Evolutionary conservation across 2,113 vertebrate genomes (phyloP), one percentile per base, ranked within the genome.

Genomic region (Emydura subglobosa): DNA sequence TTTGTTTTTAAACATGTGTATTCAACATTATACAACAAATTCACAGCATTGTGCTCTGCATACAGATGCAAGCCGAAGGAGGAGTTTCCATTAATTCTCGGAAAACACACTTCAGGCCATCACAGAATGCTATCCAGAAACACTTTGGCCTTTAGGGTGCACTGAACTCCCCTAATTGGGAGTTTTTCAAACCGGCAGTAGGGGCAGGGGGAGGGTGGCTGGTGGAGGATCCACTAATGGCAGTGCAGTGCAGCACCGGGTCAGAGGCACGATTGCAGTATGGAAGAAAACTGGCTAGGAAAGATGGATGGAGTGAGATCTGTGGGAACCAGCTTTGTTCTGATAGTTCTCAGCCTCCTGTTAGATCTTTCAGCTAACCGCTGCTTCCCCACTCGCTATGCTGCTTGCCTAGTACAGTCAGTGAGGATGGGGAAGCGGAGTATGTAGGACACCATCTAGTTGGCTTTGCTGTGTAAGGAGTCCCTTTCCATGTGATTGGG

Each of bases 1-100:
- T 96, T 97, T 95, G 95, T 96, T 97, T 92, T 91, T 88, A 93
- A 89, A 89, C 83, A 92, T 89, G 95, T 90, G 95, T 97, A 91
- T 86, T 92, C 79, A 42, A 1, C 61, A 92, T 92, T 94, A 94
- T 85, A 94, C 44, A 44, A 24, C 74, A 85, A 94, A 94, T 81
- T 13, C 91, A 82, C 90, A 95, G 90, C 65, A 72, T 39, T 72
- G 31, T 80, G 34, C 50, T 88, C 88, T 79, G 61, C 57, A 29
- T 25, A 3, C 24, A 31, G 8, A 1, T 87, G 83, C 1, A 78
- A 83, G 39, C 27, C 24, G 47, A 59, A 53, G 55, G 51, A 39
- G 39, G 42, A 88, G 16, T 7, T 44, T 59, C 9, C 39, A 85
- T 57, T 82, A 72, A 12, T 47, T 44, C 7, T 27, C 25, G 24